These are phyloP conservation scores for Psettodes erumei DNA, from an alignment of 2,113 vertebrate species.

Conservation along the genomic window DNA sequence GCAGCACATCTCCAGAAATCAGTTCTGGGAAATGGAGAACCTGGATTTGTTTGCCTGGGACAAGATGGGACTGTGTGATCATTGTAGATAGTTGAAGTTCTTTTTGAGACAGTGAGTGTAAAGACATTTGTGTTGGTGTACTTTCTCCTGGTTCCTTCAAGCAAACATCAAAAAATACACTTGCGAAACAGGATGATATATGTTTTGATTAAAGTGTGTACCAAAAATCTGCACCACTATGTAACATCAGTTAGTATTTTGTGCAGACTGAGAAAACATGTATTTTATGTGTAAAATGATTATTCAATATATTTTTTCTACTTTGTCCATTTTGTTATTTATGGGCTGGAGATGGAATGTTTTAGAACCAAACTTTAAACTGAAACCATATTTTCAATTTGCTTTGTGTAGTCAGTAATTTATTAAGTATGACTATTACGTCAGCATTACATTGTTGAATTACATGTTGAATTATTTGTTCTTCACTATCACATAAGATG, in stretches of 20 bases:
- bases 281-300: slow-evolving; percentile 43
- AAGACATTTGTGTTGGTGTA: slow-evolving; percentile 68
- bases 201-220: slow-evolving; percentile 64
- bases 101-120: slow-evolving; percentile 60
- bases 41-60: slow-evolving; percentile 73
- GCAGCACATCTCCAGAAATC: slow-evolving; percentile 70
- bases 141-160: slow-evolving; percentile 61
- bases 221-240: slow-evolving; percentile 56
- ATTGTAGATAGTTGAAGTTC: slow-evolving; percentile 53
- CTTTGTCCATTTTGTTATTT: slow-evolving; percentile 52
- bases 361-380: slow-evolving; percentile 59
- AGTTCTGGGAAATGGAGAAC: slow-evolving; percentile 67
- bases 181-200: slow-evolving; percentile 52
- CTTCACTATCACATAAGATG: slow-evolving; percentile 15
- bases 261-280: slow-evolving; percentile 48
- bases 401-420: slow-evolving; percentile 34
- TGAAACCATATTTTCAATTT: slow-evolving; percentile 33
- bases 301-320: slow-evolving; percentile 41
- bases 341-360: slow-evolving; percentile 30
- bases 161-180: slow-evolving; percentile 60
- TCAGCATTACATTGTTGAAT: slow-evolving; percentile 4
- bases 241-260: slow-evolving; percentile 60
- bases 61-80: slow-evolving; percentile 76
- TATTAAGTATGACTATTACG: slow-evolving; percentile 1
- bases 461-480: slow-evolving; percentile 10